These are phyloP conservation scores for Leptinotarsa peninsularis DNA, from an alignment of 2,888 invertebrate genomes.

Conservation along the genomic window DNA sequence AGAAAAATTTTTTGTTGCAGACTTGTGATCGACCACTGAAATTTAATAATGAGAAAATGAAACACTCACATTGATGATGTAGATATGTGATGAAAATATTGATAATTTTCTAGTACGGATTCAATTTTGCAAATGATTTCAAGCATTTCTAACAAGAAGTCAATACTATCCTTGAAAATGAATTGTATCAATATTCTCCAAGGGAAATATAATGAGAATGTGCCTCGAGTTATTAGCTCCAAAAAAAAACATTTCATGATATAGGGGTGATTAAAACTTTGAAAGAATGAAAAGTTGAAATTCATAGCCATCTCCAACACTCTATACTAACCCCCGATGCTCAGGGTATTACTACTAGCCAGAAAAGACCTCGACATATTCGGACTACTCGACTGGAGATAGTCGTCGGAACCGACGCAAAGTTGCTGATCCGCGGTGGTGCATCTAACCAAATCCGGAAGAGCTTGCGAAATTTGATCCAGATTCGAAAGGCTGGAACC, in stretches of 20 bases:
- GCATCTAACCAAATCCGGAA: constrained; percentile 68
- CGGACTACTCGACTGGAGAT: constrained; percentile 69
- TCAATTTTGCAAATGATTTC: too few species aligned
- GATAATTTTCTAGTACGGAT: too few species aligned
- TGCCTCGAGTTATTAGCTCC: too few species aligned
- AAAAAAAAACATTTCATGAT: not conserved
- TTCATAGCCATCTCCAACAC: not conserved
- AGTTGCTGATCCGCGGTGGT: constrained; percentile 66
- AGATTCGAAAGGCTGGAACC: constrained; percentile 81
- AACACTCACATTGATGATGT: too few species aligned
- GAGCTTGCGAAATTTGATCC: constrained; percentile 70
- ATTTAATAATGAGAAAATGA: too few species aligned
- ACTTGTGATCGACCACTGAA: too few species aligned
- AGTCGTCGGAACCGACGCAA: constrained; percentile 62
- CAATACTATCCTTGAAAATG: too few species aligned
- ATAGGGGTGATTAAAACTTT: not conserved
- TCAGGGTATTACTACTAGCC: constrained; percentile 57
- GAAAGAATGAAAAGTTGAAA: constrained; percentile 1
- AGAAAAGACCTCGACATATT: constrained; percentile 67
- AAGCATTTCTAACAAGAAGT: too few species aligned
- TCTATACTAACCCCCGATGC: constrained; percentile 53
- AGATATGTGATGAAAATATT: too few species aligned
- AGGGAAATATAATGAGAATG: too few species aligned
- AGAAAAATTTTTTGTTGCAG: too few species aligned
- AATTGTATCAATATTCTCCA: too few species aligned